Base-by-base conservation (phyloP, 2,888 invertebrate species). In the Epinotia bilunana region DNA sequence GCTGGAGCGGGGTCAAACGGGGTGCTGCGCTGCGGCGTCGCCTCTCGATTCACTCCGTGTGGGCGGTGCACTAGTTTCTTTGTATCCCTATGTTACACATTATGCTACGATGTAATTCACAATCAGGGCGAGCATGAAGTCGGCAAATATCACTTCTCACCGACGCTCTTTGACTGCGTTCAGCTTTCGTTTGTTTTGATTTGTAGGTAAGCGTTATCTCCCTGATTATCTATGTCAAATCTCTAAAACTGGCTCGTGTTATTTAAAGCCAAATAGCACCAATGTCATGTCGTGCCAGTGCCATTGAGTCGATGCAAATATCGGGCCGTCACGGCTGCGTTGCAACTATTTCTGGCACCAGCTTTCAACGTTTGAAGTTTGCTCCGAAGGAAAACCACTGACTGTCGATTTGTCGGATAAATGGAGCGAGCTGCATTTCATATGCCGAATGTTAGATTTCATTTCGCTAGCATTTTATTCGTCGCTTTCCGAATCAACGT, bases 31-130 rank as follows among this genome's bases (percentile, higher is more conserved):
- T 43, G 65, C 72, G 70, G 71, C 75, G 43, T 57, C 65, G 72
- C 68, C 69, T 73, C 76, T 60, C 76, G 68, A 73, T 73, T 65
- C 73, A 76, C 39, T 58, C 64, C 57, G 68, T 61, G 69, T 76
- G 65, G 73, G 73, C 55, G 76, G 39, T 72, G 72, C 72, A 75
- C 75, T 72, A 75, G 75, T 75, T 75, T 75, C 75, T 72, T 75
- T 75, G 71, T 75, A 57, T 67, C 62, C 67, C 65, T 70, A 53
- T 71, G 67, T 72, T 65, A 57, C 61, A 72, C 67, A 67, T 75
- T 58, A 57, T 74, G 69, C 63, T 57, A 46, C 68, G 58, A 74
- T 20, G 62, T 39, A 53, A 6, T n/a, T 53, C 53, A 16, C 33
- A 58, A 18, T 28, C 58, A 28, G 18, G 46, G 53, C 70, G 53